phyloP scores from a whole-genome alignment of 23 tunicate species.

The Trididemnum nubilum region DNA sequence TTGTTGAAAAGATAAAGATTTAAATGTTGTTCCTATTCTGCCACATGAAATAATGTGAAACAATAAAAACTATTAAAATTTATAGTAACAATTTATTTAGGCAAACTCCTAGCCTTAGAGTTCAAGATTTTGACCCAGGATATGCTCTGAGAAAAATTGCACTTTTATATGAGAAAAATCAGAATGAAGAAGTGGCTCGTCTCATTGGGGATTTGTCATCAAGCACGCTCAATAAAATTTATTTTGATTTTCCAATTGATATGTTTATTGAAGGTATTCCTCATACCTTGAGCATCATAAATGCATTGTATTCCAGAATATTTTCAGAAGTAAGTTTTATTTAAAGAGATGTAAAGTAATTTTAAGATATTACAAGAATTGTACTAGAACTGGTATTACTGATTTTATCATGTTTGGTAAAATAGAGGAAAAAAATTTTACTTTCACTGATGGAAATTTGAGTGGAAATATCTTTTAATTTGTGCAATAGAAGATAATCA shows the following conservation, averaged over 20 bases:
- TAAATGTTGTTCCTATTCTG: no score
- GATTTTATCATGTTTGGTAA: not conserved
- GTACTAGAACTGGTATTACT: not conserved
- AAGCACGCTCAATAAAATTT: constrained; percentile 61
- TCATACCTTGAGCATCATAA: constrained; percentile 67
- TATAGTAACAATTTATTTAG: no score
- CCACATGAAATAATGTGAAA: no score
- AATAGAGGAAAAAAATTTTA: not conserved
- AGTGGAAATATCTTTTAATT: no score
- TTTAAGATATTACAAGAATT: no score
- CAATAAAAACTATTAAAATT: no score
- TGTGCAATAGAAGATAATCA: no score
- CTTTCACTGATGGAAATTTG: no score
- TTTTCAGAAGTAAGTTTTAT: constrained; percentile 54
- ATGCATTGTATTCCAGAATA: constrained; percentile 59
- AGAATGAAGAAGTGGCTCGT: constrained; percentile 68
- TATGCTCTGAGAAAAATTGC: constrained; percentile 90
- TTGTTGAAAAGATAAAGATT: no score
- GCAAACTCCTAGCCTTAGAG: constrained; percentile 61
- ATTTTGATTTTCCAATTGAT: constrained; percentile 79
- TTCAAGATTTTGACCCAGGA: constrained; percentile 90
- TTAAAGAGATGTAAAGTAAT: no score
- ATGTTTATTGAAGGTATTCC: constrained; percentile 87
- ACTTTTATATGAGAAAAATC: constrained; percentile 74
- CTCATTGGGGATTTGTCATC: constrained; percentile 60